Evolutionary conservation across 2,797 vertebrate species (phyloP), one percentile per base, ranked within the genome.

Genomic region (Scomberomorus guttatus): DNA sequence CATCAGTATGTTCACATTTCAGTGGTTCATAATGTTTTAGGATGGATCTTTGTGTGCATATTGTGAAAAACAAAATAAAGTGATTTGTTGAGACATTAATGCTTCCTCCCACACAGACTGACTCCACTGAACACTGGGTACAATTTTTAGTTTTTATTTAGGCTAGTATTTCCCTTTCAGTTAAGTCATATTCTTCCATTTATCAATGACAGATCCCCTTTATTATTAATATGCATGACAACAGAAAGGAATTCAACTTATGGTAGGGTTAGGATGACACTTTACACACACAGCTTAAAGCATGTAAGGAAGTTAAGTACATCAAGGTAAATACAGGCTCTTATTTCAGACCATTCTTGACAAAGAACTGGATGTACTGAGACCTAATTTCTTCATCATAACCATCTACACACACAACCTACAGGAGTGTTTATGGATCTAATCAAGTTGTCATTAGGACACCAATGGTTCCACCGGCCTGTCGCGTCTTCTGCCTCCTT

Each of bases 401-500:
- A 88, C 86, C 91, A 91, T 90, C 92, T 92, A 94, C 85, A 93
- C 39, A 42, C 87, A 90, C 85, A 83, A 90, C 92, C 90, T 93
- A 95, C 90, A 90, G 90, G 92, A 93, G 89, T 91, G 93, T 90
- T 93, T 60, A 87, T 89, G 92, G 92, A 92, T 93, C 81, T 90
- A 90, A 83, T 89, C 74, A 72, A 90, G 90, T 90, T 87, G 92
- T 93, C 89, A 83, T 81, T 67, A 88, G 87, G 85, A 92, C 88
- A 91, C 82, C 86, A 78, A 92, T 81, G 90, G 92, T 94, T 96
- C 95, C 96, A 96, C 96, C 94, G 92, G 96, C 95, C 96, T 95
- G 96, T 95, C 94, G 96, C 95, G 88, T 96, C 73, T 76, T 78
- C 77, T 64, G 32, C 73, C 69, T 85, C 83, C 81, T 73, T 93